Evolutionary conservation across 2,888 invertebrate species (phyloP).

Genomic region (Netelia fuscicornis): DNA sequence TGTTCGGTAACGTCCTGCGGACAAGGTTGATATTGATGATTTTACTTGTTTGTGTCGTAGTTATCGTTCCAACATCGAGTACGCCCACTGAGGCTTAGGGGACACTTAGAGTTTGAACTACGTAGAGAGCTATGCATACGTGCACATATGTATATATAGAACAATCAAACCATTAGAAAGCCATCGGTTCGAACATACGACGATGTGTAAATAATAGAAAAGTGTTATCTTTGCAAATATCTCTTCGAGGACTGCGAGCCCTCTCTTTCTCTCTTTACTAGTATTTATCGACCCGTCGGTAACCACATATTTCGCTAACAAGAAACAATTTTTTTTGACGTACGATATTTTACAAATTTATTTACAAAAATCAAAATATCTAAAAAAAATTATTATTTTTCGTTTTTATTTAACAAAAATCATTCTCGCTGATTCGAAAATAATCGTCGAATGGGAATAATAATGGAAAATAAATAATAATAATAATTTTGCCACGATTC

Average conservation of each 20-base stretch:
- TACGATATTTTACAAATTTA: neutral
- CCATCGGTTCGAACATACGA: neutral
- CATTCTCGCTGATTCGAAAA: too few species aligned
- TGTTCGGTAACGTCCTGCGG: neutral
- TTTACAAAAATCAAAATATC: too few species aligned
- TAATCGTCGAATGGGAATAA: too few species aligned
- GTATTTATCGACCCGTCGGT: constrained; percentile 27
- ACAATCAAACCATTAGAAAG: constrained; percentile 1
- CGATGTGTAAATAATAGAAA: constrained; percentile 26
- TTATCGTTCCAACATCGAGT: neutral
- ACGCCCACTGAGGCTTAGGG: neutral
- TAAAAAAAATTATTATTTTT: neutral
- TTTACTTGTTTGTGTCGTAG: neutral
- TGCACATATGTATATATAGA: neutral
- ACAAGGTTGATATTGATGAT: neutral
- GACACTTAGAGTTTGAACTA: too few species aligned
- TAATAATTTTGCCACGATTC: neutral
- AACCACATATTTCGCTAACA: neutral
- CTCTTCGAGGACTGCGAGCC: constrained; percentile 1
- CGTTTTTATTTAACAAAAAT: neutral
- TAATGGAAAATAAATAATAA: too few species aligned
- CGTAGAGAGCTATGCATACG: neutral
- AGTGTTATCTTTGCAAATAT: neutral
- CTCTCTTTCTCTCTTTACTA: neutral
- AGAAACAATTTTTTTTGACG: neutral